Conservation (phyloP, 2,113 vertebrate species). For the Poecile atricapillus region DNA sequence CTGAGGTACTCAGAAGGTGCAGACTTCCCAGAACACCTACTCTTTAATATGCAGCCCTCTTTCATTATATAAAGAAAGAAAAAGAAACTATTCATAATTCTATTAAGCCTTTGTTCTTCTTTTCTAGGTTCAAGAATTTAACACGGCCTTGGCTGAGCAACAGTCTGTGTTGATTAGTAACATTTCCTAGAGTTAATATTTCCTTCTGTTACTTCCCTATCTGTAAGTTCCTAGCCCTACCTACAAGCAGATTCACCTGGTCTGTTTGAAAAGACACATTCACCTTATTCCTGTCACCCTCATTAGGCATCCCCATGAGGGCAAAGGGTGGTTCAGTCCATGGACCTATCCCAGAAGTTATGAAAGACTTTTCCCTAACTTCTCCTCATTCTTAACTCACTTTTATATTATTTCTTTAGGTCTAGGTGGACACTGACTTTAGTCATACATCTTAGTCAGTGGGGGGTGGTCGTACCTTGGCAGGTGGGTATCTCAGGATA, state of each 20-base stretch:
- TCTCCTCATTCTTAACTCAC: background rate
- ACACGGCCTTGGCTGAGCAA: background rate
- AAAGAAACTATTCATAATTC: background rate
- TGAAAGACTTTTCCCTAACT: background rate
- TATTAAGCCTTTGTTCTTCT: background rate
- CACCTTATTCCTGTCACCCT: background rate
- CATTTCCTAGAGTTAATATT: background rate
- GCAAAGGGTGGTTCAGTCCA: background rate
- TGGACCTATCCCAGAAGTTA: rapidly evolving
- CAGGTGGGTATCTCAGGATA: background rate
- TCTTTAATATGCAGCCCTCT: background rate
- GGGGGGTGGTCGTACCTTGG: background rate
- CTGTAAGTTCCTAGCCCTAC: background rate
- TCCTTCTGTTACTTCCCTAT: background rate
- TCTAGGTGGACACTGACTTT: background rate
- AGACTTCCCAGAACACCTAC: background rate
- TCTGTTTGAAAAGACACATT: background rate
- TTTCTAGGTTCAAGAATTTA: background rate
- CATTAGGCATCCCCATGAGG: background rate
- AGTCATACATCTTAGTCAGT: background rate
- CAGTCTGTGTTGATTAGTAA: background rate
- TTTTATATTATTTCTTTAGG: background rate
- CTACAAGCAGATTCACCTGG: background rate
- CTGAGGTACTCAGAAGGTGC: background rate
- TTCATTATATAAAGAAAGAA: background rate